phyloP scores from a whole-genome alignment of 2,888 invertebrate genomes.

The Lymantria monacha region DNA sequence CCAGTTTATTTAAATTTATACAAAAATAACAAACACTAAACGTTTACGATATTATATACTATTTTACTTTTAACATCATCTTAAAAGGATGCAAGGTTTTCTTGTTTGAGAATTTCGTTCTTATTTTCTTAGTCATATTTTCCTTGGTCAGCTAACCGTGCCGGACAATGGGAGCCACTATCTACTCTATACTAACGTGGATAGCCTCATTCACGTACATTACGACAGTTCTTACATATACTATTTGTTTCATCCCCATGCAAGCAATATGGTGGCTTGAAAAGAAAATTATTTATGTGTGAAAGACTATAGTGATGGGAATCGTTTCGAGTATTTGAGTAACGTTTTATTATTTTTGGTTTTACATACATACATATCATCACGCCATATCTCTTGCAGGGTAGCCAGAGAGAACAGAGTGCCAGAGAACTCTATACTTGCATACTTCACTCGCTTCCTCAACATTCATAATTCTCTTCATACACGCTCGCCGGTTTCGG shows the following conservation, averaged over 20 bases:
- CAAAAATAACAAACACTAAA: too few species aligned
- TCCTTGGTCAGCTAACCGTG: constrained; percentile 55
- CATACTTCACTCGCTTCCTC: too few species aligned
- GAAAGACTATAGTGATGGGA: constrained; percentile 26
- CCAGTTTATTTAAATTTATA: too few species aligned
- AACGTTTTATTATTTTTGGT: neutral
- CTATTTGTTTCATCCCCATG: constrained; percentile 66
- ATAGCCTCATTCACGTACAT: constrained; percentile 45
- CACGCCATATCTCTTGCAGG: too few species aligned
- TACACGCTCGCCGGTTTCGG: too few species aligned
- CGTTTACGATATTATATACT: too few species aligned
- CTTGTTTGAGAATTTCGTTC: constrained; percentile 23
- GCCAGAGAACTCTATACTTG: too few species aligned
- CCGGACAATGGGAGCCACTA: constrained; percentile 63
- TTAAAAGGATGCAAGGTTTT: constrained; percentile 28
- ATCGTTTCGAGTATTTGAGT: neutral
- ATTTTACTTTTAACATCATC: constrained; percentile 12
- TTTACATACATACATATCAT: neutral
- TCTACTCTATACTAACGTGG: constrained; percentile 37
- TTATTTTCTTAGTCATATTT: constrained; percentile 45
- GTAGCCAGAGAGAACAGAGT: too few species aligned
- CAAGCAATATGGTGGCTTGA: constrained; percentile 53
- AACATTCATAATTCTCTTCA: too few species aligned
- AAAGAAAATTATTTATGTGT: constrained; percentile 80
- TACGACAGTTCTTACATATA: constrained; percentile 52